Evolutionary conservation across 2,113 vertebrate species (phyloP).

Genomic region (Megaceryle maxima): DNA sequence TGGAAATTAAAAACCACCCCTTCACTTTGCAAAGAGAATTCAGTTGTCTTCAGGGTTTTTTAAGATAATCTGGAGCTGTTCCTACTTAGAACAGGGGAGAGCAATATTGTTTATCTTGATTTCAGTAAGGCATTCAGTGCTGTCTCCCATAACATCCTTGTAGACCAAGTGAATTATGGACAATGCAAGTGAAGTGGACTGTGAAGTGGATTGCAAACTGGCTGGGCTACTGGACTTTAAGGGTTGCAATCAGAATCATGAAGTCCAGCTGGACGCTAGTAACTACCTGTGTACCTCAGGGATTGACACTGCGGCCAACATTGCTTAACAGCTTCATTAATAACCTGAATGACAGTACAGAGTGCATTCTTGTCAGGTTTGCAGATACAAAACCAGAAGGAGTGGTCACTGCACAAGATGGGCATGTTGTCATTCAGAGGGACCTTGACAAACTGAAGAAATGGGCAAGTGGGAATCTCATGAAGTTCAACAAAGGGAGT

Average conservation of each 20-base stretch:
- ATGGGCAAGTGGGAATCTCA: not conserved
- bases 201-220: not conserved
- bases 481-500: not conserved
- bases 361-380: not conserved
- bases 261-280: not conserved
- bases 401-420: not conserved
- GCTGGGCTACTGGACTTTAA: not conserved
- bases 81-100: not conserved
- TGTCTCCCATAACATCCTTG: not conserved
- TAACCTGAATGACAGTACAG: not conserved
- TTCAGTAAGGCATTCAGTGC: not conserved
- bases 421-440: not conserved
- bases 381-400: not conserved
- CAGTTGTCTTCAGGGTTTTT: not conserved
- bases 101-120: not conserved
- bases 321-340: not conserved
- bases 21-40: not conserved
- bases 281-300: not conserved
- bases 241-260: not conserved
- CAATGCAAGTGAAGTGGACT: not conserved
- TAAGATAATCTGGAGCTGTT: not conserved
- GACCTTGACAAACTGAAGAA: not conserved
- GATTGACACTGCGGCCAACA: not conserved
- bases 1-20: not conserved
- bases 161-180: not conserved